Percentiles rank a stretch among this genome's conserved stretches.
Evolutionary conservation across 2,113 vertebrate genomes (phyloP).

Genomic region (Plecotus auritus): DNA sequence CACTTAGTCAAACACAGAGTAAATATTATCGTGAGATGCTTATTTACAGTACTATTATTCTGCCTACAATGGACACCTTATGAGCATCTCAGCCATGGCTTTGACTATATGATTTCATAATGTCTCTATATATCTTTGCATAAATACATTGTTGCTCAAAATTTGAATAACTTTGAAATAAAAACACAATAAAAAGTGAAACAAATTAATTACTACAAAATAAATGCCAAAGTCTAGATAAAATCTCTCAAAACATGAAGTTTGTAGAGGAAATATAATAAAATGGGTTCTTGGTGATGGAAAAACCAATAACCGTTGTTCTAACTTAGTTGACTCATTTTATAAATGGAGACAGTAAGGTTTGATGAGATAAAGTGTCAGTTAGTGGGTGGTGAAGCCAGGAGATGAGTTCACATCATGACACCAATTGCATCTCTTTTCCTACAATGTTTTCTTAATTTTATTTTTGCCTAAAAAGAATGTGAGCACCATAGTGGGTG

Average conservation of each 20-base stretch:
- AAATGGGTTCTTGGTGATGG: background rate
- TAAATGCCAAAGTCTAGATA: background rate
- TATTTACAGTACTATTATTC: background rate
- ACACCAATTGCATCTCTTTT: background rate
- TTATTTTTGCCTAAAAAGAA: background rate
- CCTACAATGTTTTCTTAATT: background rate
- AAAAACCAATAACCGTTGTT: background rate
- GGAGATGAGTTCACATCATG: background rate
- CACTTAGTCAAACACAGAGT: background rate
- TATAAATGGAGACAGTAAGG: background rate
- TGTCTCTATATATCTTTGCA: background rate
- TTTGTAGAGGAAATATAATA: constrained; percentile 14
- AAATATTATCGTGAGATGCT: background rate
- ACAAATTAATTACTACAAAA: background rate
- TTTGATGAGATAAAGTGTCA: background rate
- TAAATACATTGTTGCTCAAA: constrained; percentile 8
- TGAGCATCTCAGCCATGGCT: background rate
- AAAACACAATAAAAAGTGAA: constrained; percentile 30
- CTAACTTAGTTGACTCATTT: background rate
- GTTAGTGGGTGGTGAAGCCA: background rate
- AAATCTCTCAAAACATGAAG: constrained; percentile 13
- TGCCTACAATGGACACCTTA: background rate
- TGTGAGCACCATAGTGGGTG: background rate
- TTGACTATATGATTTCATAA: background rate
- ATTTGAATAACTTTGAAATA: background rate